Conservation (phyloP, 2,888 invertebrate species). For the Microdon myrmicae region DNA sequence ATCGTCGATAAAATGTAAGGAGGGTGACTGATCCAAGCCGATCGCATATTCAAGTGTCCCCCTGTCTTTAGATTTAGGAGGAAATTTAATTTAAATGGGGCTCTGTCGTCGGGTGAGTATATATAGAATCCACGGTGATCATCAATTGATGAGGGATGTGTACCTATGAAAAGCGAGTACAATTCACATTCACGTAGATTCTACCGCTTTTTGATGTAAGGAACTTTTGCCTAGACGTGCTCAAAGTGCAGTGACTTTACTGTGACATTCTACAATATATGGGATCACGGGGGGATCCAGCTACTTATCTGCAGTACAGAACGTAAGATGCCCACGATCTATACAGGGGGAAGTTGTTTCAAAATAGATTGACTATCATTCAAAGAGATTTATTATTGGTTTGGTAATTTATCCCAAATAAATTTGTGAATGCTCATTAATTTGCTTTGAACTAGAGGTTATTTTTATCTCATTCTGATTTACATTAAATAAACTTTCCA, state of each 20-base stretch:
- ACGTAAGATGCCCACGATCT: conserved; percentile 1
- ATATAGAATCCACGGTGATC: conserved; percentile 38
- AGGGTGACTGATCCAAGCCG: conserved; percentile 41
- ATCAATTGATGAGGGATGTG: conserved; percentile 5
- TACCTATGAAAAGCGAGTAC: conserved; percentile 40
- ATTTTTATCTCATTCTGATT: conserved; percentile 24
- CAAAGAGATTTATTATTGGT: conserved; percentile 41
- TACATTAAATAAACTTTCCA: no score
- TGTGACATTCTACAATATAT: conserved; percentile 7
- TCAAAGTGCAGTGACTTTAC: conserved; percentile 46
- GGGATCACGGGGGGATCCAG: conserved; percentile 14
- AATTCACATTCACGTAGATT: conserved; percentile 32
- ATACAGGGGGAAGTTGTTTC: conserved; percentile 30
- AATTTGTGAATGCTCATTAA: conserved; percentile 47
- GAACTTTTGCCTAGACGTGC: conserved; percentile 23
- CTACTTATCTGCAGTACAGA: neutral
- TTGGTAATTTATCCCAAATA: conserved; percentile 48
- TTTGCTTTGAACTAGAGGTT: conserved; percentile 27
- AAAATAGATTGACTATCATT: conserved; percentile 47
- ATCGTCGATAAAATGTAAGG: conserved; percentile 41
- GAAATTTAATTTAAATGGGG: conserved; percentile 40
- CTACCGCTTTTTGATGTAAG: conserved; percentile 37
- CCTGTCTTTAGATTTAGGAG: conserved; percentile 24
- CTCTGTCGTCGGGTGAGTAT: conserved; percentile 23
- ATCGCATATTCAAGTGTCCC: conserved; percentile 23